These are phyloP conservation scores for Pharmacophagus antenor DNA, from an alignment of 2,888 invertebrate genomes.

Conservation along the genomic window DNA sequence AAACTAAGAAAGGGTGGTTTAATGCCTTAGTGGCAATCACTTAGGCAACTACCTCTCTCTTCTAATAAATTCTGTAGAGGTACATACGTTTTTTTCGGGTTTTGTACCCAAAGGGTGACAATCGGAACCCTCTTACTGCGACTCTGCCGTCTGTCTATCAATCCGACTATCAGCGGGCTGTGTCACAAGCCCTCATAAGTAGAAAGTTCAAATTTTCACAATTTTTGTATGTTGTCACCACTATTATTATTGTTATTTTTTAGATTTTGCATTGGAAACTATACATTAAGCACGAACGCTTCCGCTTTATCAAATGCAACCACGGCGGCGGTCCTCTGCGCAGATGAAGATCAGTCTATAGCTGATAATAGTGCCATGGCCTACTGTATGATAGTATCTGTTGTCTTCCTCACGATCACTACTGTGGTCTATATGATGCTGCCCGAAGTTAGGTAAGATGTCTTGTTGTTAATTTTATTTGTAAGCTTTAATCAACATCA, in stretches of 20 bases:
- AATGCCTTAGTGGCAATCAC: no score
- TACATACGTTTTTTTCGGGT: neutral
- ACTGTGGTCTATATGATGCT: constrained; percentile 52
- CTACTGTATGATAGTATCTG: constrained; percentile 59
- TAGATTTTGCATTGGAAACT: constrained; percentile 49
- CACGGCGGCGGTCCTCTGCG: constrained; percentile 42
- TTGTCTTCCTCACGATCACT: constrained; percentile 54
- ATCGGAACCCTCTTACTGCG: no score
- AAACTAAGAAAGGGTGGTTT: no score
- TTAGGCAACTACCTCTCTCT: no score
- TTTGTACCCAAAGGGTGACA: no score
- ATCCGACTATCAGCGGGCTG: no score
- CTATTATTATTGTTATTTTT: neutral
- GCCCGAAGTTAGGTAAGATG: constrained; percentile 57
- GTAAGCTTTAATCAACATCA: neutral
- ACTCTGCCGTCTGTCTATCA: no score
- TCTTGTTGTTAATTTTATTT: neutral
- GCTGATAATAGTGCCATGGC: constrained; percentile 47
- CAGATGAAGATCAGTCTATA: constrained; percentile 39
- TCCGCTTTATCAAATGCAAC: constrained; percentile 34
- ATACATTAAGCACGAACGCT: constrained; percentile 38
- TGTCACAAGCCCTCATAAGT: no score
- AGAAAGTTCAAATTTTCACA: no score
- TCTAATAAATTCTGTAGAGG: neutral
- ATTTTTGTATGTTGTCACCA: no score